A percentile compares a stretch with the other conserved stretches of the same genome.
Evolutionary conservation across 2,113 vertebrate species (phyloP).

Genomic region (Vulpes ferrilata): DNA sequence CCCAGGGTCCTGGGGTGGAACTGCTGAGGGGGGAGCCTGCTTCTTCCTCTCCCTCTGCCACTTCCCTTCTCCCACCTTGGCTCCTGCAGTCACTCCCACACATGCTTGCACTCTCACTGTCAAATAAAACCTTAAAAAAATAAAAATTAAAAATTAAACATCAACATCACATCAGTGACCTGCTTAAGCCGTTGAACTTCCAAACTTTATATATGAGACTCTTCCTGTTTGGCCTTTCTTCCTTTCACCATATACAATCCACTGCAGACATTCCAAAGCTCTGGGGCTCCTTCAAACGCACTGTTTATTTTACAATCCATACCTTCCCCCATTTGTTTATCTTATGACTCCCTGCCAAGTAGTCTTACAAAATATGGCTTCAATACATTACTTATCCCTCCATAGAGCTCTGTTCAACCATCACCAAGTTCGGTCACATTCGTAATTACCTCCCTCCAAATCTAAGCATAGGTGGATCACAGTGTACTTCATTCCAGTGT

Average conservation of each 20-base stretch:
- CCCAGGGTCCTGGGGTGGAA: neutral
- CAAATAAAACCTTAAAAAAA: neutral
- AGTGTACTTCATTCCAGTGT: neutral
- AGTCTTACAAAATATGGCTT: neutral
- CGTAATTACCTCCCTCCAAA: neutral
- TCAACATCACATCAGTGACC: neutral
- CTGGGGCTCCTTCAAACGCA: neutral
- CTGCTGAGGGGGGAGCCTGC: neutral
- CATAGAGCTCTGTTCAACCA: neutral
- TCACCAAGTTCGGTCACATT: neutral
- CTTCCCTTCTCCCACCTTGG: neutral
- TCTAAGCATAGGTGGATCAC: rapidly evolving
- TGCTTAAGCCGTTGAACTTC: neutral
- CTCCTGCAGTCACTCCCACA: neutral
- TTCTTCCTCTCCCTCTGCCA: neutral
- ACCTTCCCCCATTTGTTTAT: neutral
- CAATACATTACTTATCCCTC: no score
- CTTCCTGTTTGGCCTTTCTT: neutral
- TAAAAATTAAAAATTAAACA: neutral
- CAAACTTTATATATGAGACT: neutral
- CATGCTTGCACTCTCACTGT: neutral
- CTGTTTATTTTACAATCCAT: neutral
- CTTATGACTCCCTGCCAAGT: neutral
- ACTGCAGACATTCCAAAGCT: neutral
- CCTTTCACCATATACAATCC: neutral